Base-by-base conservation (phyloP, 1,140 invertebrate genomes). In the Neuroterus valhalla region DNA sequence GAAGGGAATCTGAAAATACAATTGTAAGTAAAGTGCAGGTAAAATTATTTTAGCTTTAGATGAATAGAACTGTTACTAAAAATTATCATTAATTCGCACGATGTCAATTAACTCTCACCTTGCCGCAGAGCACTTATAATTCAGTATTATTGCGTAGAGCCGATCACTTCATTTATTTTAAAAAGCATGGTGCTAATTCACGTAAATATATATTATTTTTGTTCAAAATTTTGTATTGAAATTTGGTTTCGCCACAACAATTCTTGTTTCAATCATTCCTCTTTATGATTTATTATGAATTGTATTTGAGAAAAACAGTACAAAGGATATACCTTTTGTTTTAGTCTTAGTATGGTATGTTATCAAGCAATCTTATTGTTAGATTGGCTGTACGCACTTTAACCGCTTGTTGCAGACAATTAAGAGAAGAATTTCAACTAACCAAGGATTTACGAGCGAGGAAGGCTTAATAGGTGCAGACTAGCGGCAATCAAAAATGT, bases 1-100 rank as follows among this genome's bases (percentile, higher is more conserved):
- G 97, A 67, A 94, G 96, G 80, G 94, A 97, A 81, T 98, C 97
- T 0, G 95, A 98, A 89, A 96, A 95, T 87, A 98, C 96, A 78
- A 96, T 98, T 90, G 97, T 98, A 92, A 94, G 94, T 94, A 78
- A 77, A 68, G 5, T 44, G 12, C 15, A 68, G 66, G n/a, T 45
- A 45, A 44, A 19, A 44, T 45, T 44, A 19, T 67, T n/a, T 14
- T 31, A 31, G 12, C 17, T 21, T 68, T 45, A 44, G 2, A 68
- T 15, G n/a, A 12, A 42, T 43, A 44, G n/a, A 68, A 68, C 44
- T 45, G 38, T 70, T 67, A 52, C 66, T 44, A 68, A 68, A 26
- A 45, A 21, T 62, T 71, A 21, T 38, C 5, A n/a, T 66, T 52
- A 55, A 68, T 50, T 52, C 43, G 70, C 55, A 62, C 31, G 55